Evolutionary conservation across 1,140 invertebrate genomes (phyloP).

Genomic region (Drosophila nigrodunni): DNA sequence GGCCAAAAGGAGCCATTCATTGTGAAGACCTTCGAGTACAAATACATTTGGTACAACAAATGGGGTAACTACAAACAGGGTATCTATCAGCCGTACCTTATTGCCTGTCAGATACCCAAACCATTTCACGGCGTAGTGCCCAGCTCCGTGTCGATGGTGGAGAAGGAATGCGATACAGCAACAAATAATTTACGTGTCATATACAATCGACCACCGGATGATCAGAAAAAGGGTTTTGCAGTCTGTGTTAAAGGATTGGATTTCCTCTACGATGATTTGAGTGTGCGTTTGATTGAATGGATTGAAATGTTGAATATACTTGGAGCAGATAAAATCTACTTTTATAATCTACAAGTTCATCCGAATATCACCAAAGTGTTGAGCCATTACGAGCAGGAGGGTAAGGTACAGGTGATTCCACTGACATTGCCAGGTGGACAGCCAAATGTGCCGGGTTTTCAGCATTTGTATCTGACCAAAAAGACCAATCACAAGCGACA

Average conservation of each 20-base stretch:
- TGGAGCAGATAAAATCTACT: constrained; percentile 96
- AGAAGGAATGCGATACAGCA: constrained; percentile 92
- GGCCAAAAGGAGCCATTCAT: constrained; percentile 91
- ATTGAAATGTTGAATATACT: constrained; percentile 94
- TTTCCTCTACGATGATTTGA: constrained; percentile 95
- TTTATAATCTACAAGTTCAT: constrained; percentile 96
- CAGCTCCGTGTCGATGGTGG: constrained; percentile 94
- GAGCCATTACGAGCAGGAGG: constrained; percentile 90
- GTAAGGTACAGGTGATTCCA: constrained; percentile 93
- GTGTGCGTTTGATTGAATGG: constrained; percentile 96
- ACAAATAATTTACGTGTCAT: constrained; percentile 95
- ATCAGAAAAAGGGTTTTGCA: constrained; percentile 92
- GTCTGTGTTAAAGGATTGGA: constrained; percentile 98
- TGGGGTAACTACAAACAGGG: constrained; percentile 98
- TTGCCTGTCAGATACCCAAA: constrained; percentile 94
- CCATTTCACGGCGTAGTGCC: constrained; percentile 90
- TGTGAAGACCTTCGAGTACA: constrained; percentile 93
- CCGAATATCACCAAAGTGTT: constrained; percentile 96
- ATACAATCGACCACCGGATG: constrained; percentile 89
- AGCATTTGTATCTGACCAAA: constrained; percentile 95
- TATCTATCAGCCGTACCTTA: constrained; percentile 95
- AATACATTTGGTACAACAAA: constrained; percentile 97
- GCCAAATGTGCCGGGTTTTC: constrained; percentile 94
- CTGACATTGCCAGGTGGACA: constrained; percentile 95
- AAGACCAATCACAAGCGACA: constrained; percentile 96